Percentiles rank a stretch among this genome's conserved stretches.
phyloP scores from a whole-genome alignment of 2,888 invertebrate species.

The Mesoligia furuncula region DNA sequence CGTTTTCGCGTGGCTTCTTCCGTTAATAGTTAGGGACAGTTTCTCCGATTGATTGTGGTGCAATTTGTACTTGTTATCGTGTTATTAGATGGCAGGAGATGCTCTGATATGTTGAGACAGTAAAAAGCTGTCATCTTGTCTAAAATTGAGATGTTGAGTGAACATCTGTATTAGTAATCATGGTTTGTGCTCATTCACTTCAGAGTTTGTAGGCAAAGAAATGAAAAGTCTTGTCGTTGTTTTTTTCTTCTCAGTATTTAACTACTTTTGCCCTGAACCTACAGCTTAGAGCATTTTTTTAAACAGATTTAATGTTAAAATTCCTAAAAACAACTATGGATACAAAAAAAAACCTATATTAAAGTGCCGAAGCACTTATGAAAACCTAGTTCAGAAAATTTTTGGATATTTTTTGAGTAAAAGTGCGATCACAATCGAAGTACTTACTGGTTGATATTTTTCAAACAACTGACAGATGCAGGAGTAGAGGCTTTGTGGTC shows the following conservation, averaged over 20 bases:
- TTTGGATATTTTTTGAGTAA: not conserved
- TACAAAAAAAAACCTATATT: not conserved
- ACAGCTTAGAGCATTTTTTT: not conserved
- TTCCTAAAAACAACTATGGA: not conserved
- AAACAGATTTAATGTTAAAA: not conserved
- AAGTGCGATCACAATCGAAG: not conserved
- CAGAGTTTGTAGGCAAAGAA: not conserved
- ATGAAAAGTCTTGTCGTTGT: too few relatives aligned
- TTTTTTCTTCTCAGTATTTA: not conserved
- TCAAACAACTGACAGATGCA: constrained; percentile 7
- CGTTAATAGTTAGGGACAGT: constrained; percentile 78
- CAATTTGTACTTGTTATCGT: constrained; percentile 79
- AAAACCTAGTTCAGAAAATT: not conserved
- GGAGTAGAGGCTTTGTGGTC: constrained; percentile 11
- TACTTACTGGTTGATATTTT: not conserved
- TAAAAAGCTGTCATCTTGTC: constrained; percentile 60
- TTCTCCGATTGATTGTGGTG: constrained; percentile 76
- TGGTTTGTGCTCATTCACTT: constrained; percentile 18
- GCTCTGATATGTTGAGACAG: constrained; percentile 51
- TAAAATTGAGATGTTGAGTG: constrained; percentile 49
- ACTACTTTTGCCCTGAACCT: not conserved
- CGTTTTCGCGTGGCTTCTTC: constrained; percentile 82
- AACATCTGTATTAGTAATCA: constrained; percentile 49
- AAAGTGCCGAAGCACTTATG: not conserved
- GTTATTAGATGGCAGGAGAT: constrained; percentile 75